phyloP scores from a whole-genome alignment of 92 coral and sea anemone genomes.

The Zoanthus solanderi region DNA sequence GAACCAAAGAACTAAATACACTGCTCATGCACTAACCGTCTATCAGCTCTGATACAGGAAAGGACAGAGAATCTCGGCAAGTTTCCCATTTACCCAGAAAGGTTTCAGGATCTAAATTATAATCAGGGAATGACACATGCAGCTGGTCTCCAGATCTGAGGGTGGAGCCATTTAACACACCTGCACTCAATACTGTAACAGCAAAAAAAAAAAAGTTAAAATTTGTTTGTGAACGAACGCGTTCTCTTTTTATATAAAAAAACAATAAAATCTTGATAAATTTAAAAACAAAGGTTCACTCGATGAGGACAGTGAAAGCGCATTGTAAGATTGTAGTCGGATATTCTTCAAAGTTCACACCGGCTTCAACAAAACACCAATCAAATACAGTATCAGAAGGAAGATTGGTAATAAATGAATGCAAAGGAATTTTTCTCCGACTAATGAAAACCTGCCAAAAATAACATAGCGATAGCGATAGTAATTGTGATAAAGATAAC shows the following conservation, averaged over 20 bases:
- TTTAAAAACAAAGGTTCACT: no score
- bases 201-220: background rate
- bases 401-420: no score
- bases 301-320: no score
- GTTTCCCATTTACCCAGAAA: conserved; percentile 70
- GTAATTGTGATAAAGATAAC: no score
- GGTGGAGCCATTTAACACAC: conserved; percentile 52
- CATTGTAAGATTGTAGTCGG: no score
- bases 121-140: conserved; percentile 63
- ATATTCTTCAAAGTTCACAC: no score
- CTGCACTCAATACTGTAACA: conserved; percentile 65
- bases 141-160: conserved; percentile 51
- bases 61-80: conserved; percentile 53
- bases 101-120: conserved; percentile 51
- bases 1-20: background rate
- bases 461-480: no score
- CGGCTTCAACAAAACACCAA: no score
- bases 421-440: no score
- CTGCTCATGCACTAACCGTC: background rate
- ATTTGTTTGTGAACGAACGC: background rate
- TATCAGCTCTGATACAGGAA: conserved; percentile 67
- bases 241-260: background rate
- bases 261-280: no score
- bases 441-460: no score
- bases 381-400: no score